Evolutionary conservation across 1,140 invertebrate species (phyloP), one percentile per base, ranked within the genome.

Genomic region (Bombus pyrosoma): DNA sequence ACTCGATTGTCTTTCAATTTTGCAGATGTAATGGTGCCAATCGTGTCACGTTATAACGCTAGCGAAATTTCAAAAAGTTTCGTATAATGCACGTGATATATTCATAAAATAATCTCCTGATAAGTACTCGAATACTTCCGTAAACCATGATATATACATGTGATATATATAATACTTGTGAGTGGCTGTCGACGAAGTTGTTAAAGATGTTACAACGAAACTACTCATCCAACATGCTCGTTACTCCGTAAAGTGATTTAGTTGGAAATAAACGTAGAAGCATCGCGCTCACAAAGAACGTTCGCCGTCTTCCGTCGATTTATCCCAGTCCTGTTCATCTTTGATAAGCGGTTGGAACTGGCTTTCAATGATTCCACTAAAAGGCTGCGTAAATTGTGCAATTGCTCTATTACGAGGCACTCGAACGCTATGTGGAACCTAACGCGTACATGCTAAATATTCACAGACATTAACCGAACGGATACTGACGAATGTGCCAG

Each of bases 321-420:
- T 47, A 28, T 59, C 18, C 28, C 53, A 10, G 12, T 79, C n/a
- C 41, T 71, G 39, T 79, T 79, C 37, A 25, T 59, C 53, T 81
- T 41, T 81, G 79, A 81, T 41, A 73, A 72, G 68, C 79, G 79
- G 79, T 81, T 81, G 69, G 15, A 81, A 81, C 79, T 73, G 79
- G 68, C 79, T 81, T 81, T 81, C 79, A 81, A 81, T 59, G 79
- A 81, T 81, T 72, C 28, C 43, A 72, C 47, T 72, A 81, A 81
- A 81, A 81, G 69, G 75, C 75, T 66, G 18, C 22, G 43, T n/a
- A 53, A 84, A 86, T 77, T 71, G 73, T 47, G 41, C 85, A 86
- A 83, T 77, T 86, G 72, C 73, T 72, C 77, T 41, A 83, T 86
- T 86, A 81, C 47, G 53, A 28, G 53, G 8, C 43, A 18, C 34